phyloP scores from a whole-genome alignment of 2,888 invertebrate genomes.

The Sycophila texana region DNA sequence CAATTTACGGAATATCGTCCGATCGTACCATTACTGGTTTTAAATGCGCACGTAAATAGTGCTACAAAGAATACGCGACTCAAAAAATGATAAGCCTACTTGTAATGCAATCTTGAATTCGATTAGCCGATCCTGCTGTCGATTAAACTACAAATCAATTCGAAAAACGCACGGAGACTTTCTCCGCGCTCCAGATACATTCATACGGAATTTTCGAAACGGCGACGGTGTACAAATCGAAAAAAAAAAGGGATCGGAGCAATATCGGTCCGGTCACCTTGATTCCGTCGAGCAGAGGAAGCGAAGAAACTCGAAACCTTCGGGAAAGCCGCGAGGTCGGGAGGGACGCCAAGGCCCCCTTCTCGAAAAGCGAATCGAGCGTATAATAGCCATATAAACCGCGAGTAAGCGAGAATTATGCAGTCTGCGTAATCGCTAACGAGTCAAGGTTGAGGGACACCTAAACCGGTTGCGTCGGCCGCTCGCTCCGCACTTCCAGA shows the following conservation, averaged over 20 bases:
- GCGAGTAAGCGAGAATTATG: constrained; percentile 54
- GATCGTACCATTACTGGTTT: too few relatives aligned
- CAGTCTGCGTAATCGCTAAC: constrained; percentile 61
- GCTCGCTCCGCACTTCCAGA: background rate
- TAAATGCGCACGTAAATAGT: background rate
- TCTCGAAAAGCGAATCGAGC: constrained; percentile 15
- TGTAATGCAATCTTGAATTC: too few relatives aligned
- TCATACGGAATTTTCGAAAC: too few relatives aligned
- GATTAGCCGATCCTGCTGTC: too few relatives aligned
- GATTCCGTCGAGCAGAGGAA: background rate
- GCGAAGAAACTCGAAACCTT: background rate
- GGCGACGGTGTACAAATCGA: background rate
- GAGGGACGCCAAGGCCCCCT: constrained; percentile 9
- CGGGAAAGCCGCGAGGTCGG: background rate
- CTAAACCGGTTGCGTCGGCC: constrained; percentile 58
- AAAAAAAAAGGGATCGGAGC: too few relatives aligned
- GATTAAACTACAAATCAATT: background rate
- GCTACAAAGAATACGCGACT: background rate
- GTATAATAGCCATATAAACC: constrained; percentile 19
- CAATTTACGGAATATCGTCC: background rate
- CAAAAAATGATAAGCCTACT: background rate
- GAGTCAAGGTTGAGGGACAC: constrained; percentile 58
- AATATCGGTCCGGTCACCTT: too few relatives aligned
- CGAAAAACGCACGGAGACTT: background rate
- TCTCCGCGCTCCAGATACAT: background rate